Evolutionary conservation across 2,888 invertebrate species (phyloP), one percentile per base, ranked within the genome.

Genomic region (Rhyacophila evoluta): DNA sequence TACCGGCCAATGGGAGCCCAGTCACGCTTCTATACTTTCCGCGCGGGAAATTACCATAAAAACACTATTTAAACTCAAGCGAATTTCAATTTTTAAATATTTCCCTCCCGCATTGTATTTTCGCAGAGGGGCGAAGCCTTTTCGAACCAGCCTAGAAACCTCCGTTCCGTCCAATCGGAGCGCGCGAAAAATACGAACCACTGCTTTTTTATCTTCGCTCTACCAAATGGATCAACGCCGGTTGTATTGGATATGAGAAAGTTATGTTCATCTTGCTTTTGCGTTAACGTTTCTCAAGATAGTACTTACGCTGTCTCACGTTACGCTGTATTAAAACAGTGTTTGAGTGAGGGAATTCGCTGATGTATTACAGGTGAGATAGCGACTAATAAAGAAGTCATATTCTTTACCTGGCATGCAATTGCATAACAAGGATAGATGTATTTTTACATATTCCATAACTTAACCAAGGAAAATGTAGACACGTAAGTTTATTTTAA

Each of bases 71-170:
- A 79, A 79, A 77, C 79, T 73, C 69, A n/a, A 39, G 79, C 79
- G 78, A 81, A 79, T 81, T 75, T 75, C 69, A 78, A 79, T 79
- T 81, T 81, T 81, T 81, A 79, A 67, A 78, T 76, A 76, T 79
- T 81, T 72, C 55, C 29, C 72, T 69, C 75, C 74, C 79, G 72
- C 19, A 55, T 55, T 1, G 55, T 19, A 55, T 55, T 25, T 41
- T 55, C 19, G 55, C 55, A 19, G 55, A 19, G 55, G 55, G 55
- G 25, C 55, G 55, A 55, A 55, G 55, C 55, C 55, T 19, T 19
- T 2, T 12, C 19, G 55, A 55, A 55, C 55, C 55, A 55, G 55
- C 55, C 55, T 55, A 55, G 55, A 55, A 55, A 55, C 19, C 55
- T 55, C 25, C 19, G 19, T 25, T n/a, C 10, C 8, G 55, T 55